A percentile compares a stretch with the other conserved stretches of the same genome.
Evolutionary conservation across 2,888 invertebrate species (phyloP).

Genomic region (Synergus umbraculus): DNA sequence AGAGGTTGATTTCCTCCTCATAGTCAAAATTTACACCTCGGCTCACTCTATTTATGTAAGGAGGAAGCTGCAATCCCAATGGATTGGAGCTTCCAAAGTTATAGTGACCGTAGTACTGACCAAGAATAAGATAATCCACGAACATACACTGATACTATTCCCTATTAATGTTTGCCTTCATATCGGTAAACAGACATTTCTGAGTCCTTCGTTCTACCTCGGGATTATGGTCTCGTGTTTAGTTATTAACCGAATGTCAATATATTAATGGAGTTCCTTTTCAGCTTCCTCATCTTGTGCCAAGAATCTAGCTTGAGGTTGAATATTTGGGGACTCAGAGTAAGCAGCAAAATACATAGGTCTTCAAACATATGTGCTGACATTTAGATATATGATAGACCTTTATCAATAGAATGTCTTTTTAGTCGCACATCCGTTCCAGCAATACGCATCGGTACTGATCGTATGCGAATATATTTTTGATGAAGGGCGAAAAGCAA

Average conservation of each 20-base stretch:
- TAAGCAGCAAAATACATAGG: no score
- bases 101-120: slow-evolving; percentile 62
- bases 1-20: background rate
- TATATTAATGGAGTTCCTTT: slow-evolving; percentile 69
- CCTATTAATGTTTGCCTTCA: slow-evolving; percentile 76
- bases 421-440: slow-evolving; percentile 3
- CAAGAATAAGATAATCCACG: slow-evolving; percentile 76
- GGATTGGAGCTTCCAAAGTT: slow-evolving; percentile 43
- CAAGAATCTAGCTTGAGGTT: background rate
- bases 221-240: slow-evolving; percentile 60
- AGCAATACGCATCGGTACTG: slow-evolving; percentile 1
- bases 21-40: background rate
- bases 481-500: slow-evolving; percentile 53
- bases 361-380: no score
- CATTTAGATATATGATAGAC: no score
- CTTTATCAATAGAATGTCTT: background rate
- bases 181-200: slow-evolving; percentile 75
- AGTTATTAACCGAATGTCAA: slow-evolving; percentile 75
- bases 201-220: slow-evolving; percentile 48
- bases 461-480: slow-evolving; percentile 46
- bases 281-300: slow-evolving; percentile 61
- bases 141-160: slow-evolving; percentile 65
- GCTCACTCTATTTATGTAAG: slow-evolving; percentile 21
- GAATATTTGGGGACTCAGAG: no score
- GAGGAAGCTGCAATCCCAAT: slow-evolving; percentile 44